phyloP scores from a whole-genome alignment of 2,888 invertebrate genomes.

The Catocala sponsa region DNA sequence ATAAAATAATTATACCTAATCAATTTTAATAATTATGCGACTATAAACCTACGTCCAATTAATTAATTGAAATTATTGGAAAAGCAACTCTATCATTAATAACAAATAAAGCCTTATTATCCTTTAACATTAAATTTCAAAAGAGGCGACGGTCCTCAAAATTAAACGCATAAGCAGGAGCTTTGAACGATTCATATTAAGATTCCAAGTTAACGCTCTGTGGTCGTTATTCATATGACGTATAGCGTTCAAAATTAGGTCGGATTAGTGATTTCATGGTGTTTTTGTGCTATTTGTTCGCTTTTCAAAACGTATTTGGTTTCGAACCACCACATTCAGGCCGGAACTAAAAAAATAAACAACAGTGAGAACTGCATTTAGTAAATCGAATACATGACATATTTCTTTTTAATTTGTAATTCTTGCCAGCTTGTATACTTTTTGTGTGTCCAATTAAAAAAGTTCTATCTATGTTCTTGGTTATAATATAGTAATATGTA shows the following conservation, averaged over 20 bases:
- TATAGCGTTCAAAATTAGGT: conserved; percentile 77
- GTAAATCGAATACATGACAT: conserved; percentile 12
- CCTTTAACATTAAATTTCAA: conserved; percentile 3
- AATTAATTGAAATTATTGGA: too few species aligned
- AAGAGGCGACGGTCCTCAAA: conserved; percentile 55
- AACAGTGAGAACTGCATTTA: conserved; percentile 15
- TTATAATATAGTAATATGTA: conserved; percentile 2
- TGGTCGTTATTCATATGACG: conserved; percentile 72
- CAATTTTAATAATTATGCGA: too few species aligned
- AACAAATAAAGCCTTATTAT: too few species aligned
- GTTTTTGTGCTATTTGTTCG: conserved; percentile 59
- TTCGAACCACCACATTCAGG: conserved; percentile 50
- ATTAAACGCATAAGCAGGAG: conserved; percentile 50
- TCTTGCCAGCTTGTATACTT: conserved; percentile 3
- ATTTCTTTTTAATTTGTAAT: conserved; percentile 12
- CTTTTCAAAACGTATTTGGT: conserved; percentile 57
- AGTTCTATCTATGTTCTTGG: conserved; percentile 11
- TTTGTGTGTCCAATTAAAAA: conserved; percentile 22
- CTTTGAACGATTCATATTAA: conserved; percentile 58
- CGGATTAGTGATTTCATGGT: conserved; percentile 78
- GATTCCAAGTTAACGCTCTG: conserved; percentile 59
- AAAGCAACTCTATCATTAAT: too few species aligned
- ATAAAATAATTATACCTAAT: too few species aligned
- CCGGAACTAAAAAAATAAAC: conserved; percentile 59
- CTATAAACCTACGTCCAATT: too few species aligned